phyloP scores from a whole-genome alignment of 2,797 vertebrate genomes.

The Chloroceryle amazona region DNA sequence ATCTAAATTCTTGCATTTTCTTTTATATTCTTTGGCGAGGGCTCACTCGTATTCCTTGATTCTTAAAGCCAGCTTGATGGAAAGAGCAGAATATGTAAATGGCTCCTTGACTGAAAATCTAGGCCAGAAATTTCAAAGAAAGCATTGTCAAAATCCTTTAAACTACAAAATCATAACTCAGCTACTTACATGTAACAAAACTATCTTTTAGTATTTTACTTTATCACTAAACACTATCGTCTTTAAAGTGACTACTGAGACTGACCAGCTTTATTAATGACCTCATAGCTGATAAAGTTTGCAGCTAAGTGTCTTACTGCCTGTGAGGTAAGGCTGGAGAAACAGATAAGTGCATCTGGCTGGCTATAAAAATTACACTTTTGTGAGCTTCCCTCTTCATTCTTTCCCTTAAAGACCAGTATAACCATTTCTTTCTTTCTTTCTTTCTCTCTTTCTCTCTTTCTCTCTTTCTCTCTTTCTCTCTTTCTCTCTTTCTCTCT shows the following conservation, averaged over 20 bases:
- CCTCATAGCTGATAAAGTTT: conserved; percentile 71
- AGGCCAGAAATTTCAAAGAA: conserved; percentile 68
- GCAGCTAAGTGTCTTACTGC: conserved; percentile 58
- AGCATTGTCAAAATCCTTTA: conserved; percentile 36
- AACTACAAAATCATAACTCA: conserved; percentile 33
- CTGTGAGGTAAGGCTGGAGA: conserved; percentile 45
- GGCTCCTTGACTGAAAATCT: conserved; percentile 24
- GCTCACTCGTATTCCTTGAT: background rate
- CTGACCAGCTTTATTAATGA: conserved; percentile 71
- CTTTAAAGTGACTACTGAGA: conserved; percentile 72
- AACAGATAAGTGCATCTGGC: conserved; percentile 43
- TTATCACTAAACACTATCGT: conserved; percentile 36
- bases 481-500: too few relatives aligned
- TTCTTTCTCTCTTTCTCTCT: background rate
- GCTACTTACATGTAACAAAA: conserved; percentile 54
- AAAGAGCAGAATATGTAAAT: conserved; percentile 43
- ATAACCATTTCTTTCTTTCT: background rate
- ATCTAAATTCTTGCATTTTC: conserved; percentile 43
- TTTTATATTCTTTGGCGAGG: background rate
- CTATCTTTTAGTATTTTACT: conserved; percentile 49
- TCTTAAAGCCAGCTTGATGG: conserved; percentile 18
- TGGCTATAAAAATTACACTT: conserved; percentile 54
- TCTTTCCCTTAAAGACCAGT: background rate
- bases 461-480: too few relatives aligned
- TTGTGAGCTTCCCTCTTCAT: conserved; percentile 39